phyloP scores from a whole-genome alignment of 2,888 invertebrate species.

The Endotricha flammealis region DNA sequence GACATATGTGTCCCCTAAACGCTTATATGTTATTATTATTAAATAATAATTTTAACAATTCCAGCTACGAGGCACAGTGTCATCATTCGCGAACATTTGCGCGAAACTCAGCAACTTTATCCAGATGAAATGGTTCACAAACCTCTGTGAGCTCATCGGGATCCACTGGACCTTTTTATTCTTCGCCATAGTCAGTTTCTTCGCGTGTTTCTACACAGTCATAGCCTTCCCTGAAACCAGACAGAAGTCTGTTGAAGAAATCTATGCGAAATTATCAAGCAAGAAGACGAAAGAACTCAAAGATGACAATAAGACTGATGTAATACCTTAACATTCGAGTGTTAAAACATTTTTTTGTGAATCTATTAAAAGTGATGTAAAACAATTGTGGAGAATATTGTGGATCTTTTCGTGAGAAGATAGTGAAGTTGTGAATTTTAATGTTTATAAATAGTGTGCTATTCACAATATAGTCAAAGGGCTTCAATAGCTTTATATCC shows the following conservation, averaged over 20 bases:
- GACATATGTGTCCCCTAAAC: too few species aligned
- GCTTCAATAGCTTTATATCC: too few species aligned
- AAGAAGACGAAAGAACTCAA: constrained; percentile 23
- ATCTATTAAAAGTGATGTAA: too few species aligned
- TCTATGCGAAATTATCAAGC: constrained; percentile 52
- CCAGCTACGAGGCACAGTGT: constrained; percentile 66
- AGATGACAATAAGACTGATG: constrained; percentile 31
- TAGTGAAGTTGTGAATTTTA: too few species aligned
- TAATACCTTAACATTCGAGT: constrained; percentile 30
- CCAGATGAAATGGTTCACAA: constrained; percentile 68
- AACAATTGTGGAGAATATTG: too few species aligned
- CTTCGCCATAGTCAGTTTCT: constrained; percentile 55
- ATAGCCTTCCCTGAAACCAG: constrained; percentile 62
- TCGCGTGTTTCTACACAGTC: constrained; percentile 52
- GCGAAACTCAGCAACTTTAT: constrained; percentile 68
- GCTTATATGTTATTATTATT: too few species aligned
- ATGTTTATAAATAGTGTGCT: too few species aligned
- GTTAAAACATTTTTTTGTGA: too few species aligned
- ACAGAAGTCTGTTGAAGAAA: constrained; percentile 57
- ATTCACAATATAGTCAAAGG: too few species aligned
- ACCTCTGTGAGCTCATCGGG: constrained; percentile 51
- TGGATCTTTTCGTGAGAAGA: too few species aligned
- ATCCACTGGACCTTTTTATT: constrained; percentile 67
- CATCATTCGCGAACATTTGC: constrained; percentile 61
- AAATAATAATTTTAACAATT: constrained; percentile 23